Conservation (phyloP, 2,888 invertebrate genomes). For the Drosophila incognita region DNA sequence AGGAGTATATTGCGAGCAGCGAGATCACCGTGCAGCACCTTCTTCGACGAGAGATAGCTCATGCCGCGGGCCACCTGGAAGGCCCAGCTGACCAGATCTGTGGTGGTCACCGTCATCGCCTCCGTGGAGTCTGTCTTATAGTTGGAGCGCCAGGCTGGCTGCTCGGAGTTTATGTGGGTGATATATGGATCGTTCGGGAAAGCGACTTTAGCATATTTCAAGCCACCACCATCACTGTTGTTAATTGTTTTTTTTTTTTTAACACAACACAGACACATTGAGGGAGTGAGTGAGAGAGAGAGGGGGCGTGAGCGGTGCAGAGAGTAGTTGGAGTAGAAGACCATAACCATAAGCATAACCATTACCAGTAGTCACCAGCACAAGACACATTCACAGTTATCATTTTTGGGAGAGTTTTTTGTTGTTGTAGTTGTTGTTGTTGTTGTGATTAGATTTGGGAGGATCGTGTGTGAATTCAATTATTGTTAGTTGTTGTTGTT, state of each 20-base stretch:
- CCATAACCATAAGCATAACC: too few relatives aligned
- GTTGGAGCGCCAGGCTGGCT: constrained; percentile 92
- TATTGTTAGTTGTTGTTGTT: too few relatives aligned
- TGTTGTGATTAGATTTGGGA: too few relatives aligned
- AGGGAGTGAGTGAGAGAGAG: neutral
- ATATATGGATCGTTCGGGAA: constrained; percentile 86
- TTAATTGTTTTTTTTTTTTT: constrained; percentile 30
- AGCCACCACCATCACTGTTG: constrained; percentile 82
- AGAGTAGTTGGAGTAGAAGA: too few relatives aligned
- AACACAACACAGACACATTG: constrained; percentile 57
- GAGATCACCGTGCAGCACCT: constrained; percentile 94
- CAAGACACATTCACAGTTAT: too few relatives aligned
- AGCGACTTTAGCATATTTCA: constrained; percentile 88
- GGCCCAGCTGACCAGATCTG: constrained; percentile 94
- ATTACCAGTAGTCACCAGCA: too few relatives aligned
- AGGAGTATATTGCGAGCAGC: constrained; percentile 96
- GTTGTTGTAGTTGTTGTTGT: too few relatives aligned
- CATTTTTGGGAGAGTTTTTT: too few relatives aligned
- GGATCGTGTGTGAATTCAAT: too few relatives aligned
- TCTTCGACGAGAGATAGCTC: constrained; percentile 96
- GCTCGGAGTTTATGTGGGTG: constrained; percentile 81
- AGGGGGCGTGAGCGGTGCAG: constrained; percentile 3
- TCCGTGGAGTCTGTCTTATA: constrained; percentile 90
- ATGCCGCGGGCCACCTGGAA: constrained; percentile 98
- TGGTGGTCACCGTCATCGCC: constrained; percentile 90